These are phyloP conservation scores for Leptinotarsa undecemlineata DNA, from an alignment of 1,140 invertebrate species.

Conservation along the genomic window DNA sequence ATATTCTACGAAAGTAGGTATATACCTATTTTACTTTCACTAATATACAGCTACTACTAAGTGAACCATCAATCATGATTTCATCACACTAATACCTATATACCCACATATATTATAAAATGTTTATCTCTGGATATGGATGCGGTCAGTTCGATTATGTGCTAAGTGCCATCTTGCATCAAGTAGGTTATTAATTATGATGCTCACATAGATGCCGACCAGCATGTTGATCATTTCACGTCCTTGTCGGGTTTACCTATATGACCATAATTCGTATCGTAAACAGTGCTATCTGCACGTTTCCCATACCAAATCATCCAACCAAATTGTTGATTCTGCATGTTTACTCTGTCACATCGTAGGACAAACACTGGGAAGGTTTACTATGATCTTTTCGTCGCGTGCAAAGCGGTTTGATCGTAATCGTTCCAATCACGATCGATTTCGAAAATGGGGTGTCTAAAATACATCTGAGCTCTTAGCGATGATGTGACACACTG, in stretches of 20 bases:
- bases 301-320: slow-evolving; percentile 36
- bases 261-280: slow-evolving; percentile 45
- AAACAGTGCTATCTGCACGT: slow-evolving; percentile 43
- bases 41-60: no score
- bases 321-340: slow-evolving; percentile 46
- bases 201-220: slow-evolving; percentile 28
- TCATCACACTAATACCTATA: no score
- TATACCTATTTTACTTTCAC: no score
- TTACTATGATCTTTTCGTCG: background rate
- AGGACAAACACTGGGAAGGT: slow-evolving; percentile 12
- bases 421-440: no score
- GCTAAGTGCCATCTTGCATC: slow-evolving; percentile 6
- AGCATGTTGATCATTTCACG: slow-evolving; percentile 48
- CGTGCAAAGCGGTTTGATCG: background rate
- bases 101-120: background rate
- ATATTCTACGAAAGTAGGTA: no score
- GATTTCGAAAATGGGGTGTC: no score
- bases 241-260: slow-evolving; percentile 47
- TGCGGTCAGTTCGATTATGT: slow-evolving; percentile 9
- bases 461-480: no score
- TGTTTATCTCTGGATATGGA: background rate
- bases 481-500: no score
- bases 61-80: no score
- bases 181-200: slow-evolving; percentile 18
- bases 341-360: slow-evolving; percentile 41